Percentiles rank a stretch among this genome's conserved stretches.
Conservation (phyloP, 2,888 invertebrate species). For the Lasioglossum figueresi region DNA sequence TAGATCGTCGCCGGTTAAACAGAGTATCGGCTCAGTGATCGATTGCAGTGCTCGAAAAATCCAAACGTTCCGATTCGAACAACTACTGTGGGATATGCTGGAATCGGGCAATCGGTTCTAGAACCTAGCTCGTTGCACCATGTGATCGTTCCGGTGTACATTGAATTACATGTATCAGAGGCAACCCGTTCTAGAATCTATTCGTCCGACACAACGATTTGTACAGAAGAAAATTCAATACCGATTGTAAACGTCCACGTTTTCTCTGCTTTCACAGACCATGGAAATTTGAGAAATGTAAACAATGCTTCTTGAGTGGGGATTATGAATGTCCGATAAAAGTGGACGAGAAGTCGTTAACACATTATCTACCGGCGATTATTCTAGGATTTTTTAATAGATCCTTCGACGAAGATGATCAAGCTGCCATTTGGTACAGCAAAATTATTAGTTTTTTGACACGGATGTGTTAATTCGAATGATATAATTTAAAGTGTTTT, state of each 20-base stretch:
- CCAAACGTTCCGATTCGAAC: background rate
- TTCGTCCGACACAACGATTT: background rate
- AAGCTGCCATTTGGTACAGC: no score
- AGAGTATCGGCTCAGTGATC: constrained; percentile 37
- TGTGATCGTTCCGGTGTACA: background rate
- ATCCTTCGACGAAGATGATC: background rate
- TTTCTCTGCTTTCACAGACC: background rate
- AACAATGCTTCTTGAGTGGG: background rate
- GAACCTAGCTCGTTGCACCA: background rate
- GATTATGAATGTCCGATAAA: background rate
- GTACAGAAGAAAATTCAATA: background rate
- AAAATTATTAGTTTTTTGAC: no score
- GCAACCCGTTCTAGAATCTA: background rate
- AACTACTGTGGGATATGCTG: background rate
- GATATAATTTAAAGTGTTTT: no score
- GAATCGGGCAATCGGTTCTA: background rate
- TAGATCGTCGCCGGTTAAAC: constrained; percentile 18
- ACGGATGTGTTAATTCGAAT: no score
- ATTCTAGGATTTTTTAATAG: background rate
- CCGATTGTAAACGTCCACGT: background rate
- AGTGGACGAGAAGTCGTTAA: background rate
- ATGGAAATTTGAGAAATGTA: background rate
- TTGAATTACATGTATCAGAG: background rate
- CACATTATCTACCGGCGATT: background rate
- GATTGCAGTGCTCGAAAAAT: constrained; percentile 22